phyloP scores from a whole-genome alignment of 2,797 vertebrate species.

The Meda fulgida region DNA sequence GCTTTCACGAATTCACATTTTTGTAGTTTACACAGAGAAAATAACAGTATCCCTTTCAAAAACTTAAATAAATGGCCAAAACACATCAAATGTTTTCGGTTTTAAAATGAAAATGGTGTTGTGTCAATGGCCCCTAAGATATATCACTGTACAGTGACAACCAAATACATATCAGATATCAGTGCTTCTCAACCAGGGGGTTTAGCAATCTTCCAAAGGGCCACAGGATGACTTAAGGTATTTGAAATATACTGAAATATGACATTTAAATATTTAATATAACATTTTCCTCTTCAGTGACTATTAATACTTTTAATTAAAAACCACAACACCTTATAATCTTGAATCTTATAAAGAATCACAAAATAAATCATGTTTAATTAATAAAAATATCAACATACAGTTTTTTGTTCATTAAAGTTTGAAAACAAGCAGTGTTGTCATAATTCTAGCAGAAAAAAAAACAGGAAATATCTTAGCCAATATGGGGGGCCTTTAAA shows the following conservation, averaged over 20 bases:
- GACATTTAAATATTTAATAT: too few relatives aligned
- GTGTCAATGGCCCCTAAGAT: too few relatives aligned
- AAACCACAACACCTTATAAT: too few relatives aligned
- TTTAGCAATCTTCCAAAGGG: background rate
- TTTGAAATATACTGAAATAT: too few relatives aligned
- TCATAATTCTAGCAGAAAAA: background rate
- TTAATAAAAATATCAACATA: background rate
- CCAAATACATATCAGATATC: background rate
- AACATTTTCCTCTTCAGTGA: background rate
- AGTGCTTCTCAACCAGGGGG: background rate
- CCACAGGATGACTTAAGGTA: background rate
- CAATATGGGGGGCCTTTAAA: too few relatives aligned
- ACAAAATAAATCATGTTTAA: background rate
- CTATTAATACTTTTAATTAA: background rate
- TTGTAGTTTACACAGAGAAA: too few relatives aligned
- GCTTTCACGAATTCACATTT: too few relatives aligned
- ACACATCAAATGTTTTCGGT: background rate
- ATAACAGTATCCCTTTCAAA: too few relatives aligned
- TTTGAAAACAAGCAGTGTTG: background rate
- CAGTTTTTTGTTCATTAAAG: too few relatives aligned
- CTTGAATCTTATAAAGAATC: background rate
- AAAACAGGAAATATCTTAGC: too few relatives aligned
- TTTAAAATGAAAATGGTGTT: background rate
- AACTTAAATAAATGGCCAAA: background rate
- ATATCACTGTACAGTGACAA: too few relatives aligned